Evolutionary conservation across 2,888 invertebrate species (phyloP), one percentile per base, ranked within the genome.

Genomic region (Dryadula phaetusa): DNA sequence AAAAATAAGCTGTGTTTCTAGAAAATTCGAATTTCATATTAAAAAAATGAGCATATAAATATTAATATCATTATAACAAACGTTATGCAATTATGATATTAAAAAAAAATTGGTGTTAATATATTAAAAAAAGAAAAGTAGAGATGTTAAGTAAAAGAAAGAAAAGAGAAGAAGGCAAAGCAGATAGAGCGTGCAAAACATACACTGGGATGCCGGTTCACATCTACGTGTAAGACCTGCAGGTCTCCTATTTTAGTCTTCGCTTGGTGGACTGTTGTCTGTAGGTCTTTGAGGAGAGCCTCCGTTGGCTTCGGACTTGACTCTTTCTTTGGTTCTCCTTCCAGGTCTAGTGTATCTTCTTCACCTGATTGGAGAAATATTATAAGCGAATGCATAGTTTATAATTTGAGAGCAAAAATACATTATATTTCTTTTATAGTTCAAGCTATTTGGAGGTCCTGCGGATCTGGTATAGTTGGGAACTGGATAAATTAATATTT

Each of bases 171-270:
- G 58, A 68, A 72, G 61, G 69, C 72, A 61, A 74, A 73, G 70
- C 75, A 66, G 84, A 88, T 78, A 89, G 89, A 79, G 71, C 89
- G 84, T 92, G 90, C 92, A 80, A 80, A 79, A 79, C 92, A 88
- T 92, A 90, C 90, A 88, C 85, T 83, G 80, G 85, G 81, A 79
- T 76, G 81, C 83, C 80, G 73, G 81, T 84, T 76, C 81, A 86
- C 87, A 86, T 86, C 85, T 83, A 87, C 76, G 75, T 81, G 76
- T 78, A 75, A 79, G 90, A 94, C 94, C 94, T 95, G 94, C 68
- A 94, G 93, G 83, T 94, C 94, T 63, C 94, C 95, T 70, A 95
- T 94, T 87, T 93, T 94, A 75, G 90, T 92, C 85, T 94, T 93
- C 64, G 95, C 94, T 70, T 93, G 93, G 79, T 92, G 90, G 47